Base-by-base conservation (phyloP, 2,113 vertebrate species). In the Paramisgurnus dabryanus region DNA sequence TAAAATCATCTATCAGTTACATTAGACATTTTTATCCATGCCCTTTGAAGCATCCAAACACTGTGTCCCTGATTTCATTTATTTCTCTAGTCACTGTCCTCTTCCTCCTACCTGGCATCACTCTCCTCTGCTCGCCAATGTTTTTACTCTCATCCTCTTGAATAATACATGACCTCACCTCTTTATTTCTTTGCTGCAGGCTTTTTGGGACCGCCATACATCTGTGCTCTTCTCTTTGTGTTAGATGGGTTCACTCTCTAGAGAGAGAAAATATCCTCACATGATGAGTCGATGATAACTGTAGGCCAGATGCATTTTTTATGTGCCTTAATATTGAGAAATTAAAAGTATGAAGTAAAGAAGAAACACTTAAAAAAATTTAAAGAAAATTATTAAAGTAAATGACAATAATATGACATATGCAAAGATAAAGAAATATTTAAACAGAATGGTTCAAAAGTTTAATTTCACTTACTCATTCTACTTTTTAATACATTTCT, bases 161-260 rank as follows among this genome's bases (percentile, higher is more conserved):
- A 75, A 63, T 64, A 75, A 75, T 34, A 75, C 58, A 75, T 75
- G 41, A 12, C 72, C 43, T 75, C 41, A 75, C 72, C 58, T 75
- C 22, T 75, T 64, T 75, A 75, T 75, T 63, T 75, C 58, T 75
- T 22, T 75, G 43, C 72, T 64, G 58, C 58, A 64, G 72, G 58
- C 18, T 64, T 75, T 75, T 75, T 49, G 40, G 60, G 41, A 64
- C 43, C 1, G 22, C 12, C 8, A 34, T 49, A 17, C 43, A 34
- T 34, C 10, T 39, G 13, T 39, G 5, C 10, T 64, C 61, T 39
- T 64, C 13, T 64, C 43, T 4, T 63, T 3, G 43, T 17, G n/a
- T 55, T 39, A 58, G 17, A 34, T 72, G 6, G 11, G 39, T 17
- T 73, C 70, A 73, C 18, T 60, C 11, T 73, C 4, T 60, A 60